These are phyloP conservation scores for Polydrusus pterygomalis DNA, from an alignment of 2,888 invertebrate species.

Conservation along the genomic window DNA sequence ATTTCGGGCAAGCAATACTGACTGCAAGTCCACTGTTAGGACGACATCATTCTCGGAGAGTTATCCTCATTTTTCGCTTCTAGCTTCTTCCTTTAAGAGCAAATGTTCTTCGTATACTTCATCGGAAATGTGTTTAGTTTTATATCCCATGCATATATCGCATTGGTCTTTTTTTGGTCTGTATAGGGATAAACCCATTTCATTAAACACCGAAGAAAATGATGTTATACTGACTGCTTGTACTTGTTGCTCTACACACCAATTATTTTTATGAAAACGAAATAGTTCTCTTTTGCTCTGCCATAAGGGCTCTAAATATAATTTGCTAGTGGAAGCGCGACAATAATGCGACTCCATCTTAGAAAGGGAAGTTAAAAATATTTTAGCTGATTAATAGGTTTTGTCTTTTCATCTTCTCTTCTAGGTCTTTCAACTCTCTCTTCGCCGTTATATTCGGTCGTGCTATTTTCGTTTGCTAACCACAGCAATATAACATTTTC, in stretches of 20 bases:
- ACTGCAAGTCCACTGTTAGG: slow-evolving; percentile 54
- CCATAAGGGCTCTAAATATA: slow-evolving; percentile 24
- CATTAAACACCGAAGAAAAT: slow-evolving; percentile 47
- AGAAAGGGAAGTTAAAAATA: neutral
- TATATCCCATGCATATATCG: slow-evolving; percentile 44
- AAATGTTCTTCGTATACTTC: slow-evolving; percentile 35
- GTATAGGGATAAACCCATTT: slow-evolving; percentile 58
- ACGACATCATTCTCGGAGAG: slow-evolving; percentile 33
- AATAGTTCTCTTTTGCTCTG: slow-evolving; percentile 16
- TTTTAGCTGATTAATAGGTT: slow-evolving; percentile 23
- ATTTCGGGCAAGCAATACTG: slow-evolving; percentile 51
- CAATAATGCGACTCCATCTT: slow-evolving; percentile 29
- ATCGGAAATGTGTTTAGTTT: slow-evolving; percentile 40
- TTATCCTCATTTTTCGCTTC: slow-evolving; percentile 30
- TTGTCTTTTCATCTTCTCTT: slow-evolving; percentile 29
- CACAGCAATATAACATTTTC: slow-evolving; percentile 14
- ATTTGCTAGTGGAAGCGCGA: slow-evolving; percentile 10
- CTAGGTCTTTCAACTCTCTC: slow-evolving; percentile 24
- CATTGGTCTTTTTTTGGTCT: slow-evolving; percentile 60
- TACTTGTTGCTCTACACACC: slow-evolving; percentile 24
- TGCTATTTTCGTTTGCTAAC: neutral
- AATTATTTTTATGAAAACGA: slow-evolving; percentile 21
- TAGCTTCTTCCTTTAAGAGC: slow-evolving; percentile 25
- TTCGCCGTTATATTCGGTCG: slow-evolving; percentile 22
- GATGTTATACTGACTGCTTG: slow-evolving; percentile 11